Conservation (phyloP, 2,888 invertebrate species). For the Apotomis turbidana region DNA sequence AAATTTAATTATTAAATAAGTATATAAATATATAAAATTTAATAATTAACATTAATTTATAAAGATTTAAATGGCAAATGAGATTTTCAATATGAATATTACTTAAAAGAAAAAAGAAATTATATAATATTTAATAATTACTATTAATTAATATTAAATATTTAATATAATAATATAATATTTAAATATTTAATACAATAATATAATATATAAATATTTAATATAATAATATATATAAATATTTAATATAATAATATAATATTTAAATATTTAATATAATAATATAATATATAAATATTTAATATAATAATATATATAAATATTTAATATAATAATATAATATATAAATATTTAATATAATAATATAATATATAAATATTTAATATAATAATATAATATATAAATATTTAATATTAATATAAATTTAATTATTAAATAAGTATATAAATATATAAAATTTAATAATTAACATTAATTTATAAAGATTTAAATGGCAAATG, state of each 20-base stretch:
- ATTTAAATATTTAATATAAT: no score
- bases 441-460: constrained; percentile 39
- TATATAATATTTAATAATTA: no score
- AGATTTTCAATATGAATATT: constrained; percentile 40
- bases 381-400: constrained; percentile 24
- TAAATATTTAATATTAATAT: no score
- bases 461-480: constrained; percentile 22
- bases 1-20: constrained; percentile 9
- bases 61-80: constrained; percentile 42
- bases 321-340: constrained; percentile 30
- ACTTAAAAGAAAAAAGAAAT: no score
- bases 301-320: no score
- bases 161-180: no score
- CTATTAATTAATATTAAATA: no score
- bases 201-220: no score
- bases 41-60: constrained; percentile 22
- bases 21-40: constrained; percentile 39
- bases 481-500: constrained; percentile 42
- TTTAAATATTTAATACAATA: no score
- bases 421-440: constrained; percentile 9
- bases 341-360: constrained; percentile 44
- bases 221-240: no score
- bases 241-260: no score
- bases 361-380: constrained; percentile 37
- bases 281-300: no score